These are phyloP conservation scores for Brachypteracias leptosomus DNA, from an alignment of 2,113 vertebrate species.

Conservation along the genomic window DNA sequence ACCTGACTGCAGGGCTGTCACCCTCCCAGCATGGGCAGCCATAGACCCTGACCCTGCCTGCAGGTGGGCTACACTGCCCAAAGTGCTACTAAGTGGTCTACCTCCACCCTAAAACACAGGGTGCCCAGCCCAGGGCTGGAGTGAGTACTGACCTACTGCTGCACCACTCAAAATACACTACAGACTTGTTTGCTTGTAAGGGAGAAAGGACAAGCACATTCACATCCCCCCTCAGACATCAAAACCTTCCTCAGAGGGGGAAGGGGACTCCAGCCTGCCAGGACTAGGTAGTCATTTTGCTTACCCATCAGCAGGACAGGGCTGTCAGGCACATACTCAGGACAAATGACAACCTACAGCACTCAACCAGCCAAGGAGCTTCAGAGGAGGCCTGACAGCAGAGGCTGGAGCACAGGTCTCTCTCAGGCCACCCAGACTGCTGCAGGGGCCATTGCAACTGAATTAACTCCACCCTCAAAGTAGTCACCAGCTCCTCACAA, in stretches of 20 bases:
- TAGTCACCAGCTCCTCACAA: not conserved
- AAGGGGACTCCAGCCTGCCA: not conserved
- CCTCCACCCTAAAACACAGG: not conserved
- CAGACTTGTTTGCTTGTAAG: not conserved
- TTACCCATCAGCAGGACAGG: not conserved
- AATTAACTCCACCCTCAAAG: not conserved
- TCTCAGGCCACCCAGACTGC: fast-evolving
- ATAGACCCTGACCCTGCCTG: not conserved
- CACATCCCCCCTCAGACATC: not conserved
- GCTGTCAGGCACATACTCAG: fast-evolving
- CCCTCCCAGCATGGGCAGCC: not conserved
- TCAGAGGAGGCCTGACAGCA: not conserved
- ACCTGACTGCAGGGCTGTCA: not conserved
- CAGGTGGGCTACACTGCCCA: not conserved
- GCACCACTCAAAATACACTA: fast-evolving
- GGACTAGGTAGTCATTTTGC: fast-evolving
- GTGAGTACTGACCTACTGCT: fast-evolving
- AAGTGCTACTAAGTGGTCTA: not conserved
- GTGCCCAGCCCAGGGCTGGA: not conserved
- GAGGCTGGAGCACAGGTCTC: fast-evolving
- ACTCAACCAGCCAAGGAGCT: fast-evolving
- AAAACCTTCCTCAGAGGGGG: not conserved
- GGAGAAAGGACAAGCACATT: too few species aligned
- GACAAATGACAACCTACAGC: not conserved
- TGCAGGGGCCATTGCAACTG: fast-evolving